phyloP scores from a whole-genome alignment of 2,113 vertebrate species.

The Drymodes brunneopygia region DNA sequence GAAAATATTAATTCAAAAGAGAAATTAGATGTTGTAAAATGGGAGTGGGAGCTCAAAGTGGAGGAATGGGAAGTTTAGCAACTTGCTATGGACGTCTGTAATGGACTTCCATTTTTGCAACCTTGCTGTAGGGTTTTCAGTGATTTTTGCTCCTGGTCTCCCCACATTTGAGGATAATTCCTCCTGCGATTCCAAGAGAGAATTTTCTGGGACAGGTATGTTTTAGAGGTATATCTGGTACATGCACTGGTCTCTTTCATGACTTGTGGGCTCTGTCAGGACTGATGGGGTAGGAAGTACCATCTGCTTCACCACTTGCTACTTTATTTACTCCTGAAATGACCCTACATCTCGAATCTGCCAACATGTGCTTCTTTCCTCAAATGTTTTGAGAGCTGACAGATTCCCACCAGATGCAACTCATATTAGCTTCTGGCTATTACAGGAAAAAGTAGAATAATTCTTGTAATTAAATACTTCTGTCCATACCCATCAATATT shows the following conservation, averaged over 20 bases:
- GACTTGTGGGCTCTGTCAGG: neutral
- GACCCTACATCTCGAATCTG: neutral
- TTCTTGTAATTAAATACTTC: neutral
- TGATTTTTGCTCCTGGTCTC: neutral
- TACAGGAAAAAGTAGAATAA: neutral
- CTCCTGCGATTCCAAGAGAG: neutral
- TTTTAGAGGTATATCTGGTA: neutral
- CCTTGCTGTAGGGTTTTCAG: neutral
- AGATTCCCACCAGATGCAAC: neutral
- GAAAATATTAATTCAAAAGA: neutral
- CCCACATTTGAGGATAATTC: neutral
- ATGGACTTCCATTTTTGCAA: neutral
- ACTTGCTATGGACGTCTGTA: fast-evolving
- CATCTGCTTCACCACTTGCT: neutral
- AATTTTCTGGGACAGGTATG: neutral
- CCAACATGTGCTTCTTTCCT: neutral
- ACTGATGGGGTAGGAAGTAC: neutral
- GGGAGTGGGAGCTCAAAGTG: neutral
- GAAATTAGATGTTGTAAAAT: neutral
- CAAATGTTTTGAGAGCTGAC: neutral
- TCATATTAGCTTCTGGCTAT: neutral
- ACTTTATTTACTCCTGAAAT: neutral
- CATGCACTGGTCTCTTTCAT: neutral
- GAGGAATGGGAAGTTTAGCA: neutral
- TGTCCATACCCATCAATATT: neutral